Conservation (phyloP, 2,797 vertebrate genomes). For the Crenuchus spilurus region DNA sequence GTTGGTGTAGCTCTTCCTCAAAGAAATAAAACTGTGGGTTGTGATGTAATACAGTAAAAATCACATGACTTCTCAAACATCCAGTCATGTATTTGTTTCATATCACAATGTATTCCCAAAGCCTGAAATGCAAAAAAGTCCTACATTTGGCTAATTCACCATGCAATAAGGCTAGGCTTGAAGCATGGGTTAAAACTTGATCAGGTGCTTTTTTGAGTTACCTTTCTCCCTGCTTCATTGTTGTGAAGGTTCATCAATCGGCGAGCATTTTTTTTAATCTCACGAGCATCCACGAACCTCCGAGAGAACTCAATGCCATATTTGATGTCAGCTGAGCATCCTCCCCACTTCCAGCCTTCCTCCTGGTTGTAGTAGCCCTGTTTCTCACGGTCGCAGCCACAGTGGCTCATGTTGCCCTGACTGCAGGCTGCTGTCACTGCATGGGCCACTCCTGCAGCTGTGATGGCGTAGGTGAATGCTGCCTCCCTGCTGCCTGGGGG, state of each 20-base stretch:
- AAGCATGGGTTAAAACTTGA: neutral
- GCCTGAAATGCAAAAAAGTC: too few species aligned
- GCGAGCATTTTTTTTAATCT: slow-evolving; percentile 88
- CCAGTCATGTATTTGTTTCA: too few species aligned
- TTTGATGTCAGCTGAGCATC: slow-evolving; percentile 88
- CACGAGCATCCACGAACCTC: slow-evolving; percentile 87
- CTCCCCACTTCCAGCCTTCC: slow-evolving; percentile 91
- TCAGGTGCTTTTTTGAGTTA: slow-evolving; percentile 19
- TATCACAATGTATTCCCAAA: too few species aligned
- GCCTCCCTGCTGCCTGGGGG: slow-evolving; percentile 88
- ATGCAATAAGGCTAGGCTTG: too few species aligned
- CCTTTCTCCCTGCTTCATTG: slow-evolving; percentile 88
- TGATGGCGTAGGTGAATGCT: slow-evolving; percentile 90
- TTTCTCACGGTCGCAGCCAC: slow-evolving; percentile 88
- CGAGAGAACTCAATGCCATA: slow-evolving; percentile 89
- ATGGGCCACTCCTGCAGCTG: slow-evolving; percentile 86
- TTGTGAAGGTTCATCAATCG: slow-evolving; percentile 92
- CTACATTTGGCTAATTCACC: too few species aligned
- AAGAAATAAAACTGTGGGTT: too few species aligned
- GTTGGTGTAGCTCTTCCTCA: too few species aligned
- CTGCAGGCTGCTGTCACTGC: slow-evolving; percentile 88
- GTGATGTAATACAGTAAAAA: too few species aligned
- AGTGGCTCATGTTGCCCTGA: slow-evolving; percentile 90
- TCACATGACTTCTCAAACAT: too few species aligned
- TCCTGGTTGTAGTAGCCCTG: slow-evolving; percentile 90